Percentiles rank a stretch among this genome's conserved stretches.
Evolutionary conservation across 1,140 invertebrate species (phyloP).

Genomic region (Caerostris extrusa): DNA sequence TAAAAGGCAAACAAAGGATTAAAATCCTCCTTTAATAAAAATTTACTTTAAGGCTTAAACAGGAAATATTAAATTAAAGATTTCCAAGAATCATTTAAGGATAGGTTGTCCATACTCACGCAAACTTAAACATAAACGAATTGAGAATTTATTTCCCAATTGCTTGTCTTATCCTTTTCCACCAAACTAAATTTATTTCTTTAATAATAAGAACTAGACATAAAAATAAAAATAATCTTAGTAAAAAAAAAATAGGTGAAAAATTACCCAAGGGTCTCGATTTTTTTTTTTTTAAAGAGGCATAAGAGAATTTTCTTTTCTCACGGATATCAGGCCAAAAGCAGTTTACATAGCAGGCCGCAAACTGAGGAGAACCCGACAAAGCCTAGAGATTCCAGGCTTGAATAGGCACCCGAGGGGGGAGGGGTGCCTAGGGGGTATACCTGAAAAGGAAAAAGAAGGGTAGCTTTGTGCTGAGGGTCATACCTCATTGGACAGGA

Average conservation of each 20-base stretch:
- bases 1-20: conserved; percentile 69
- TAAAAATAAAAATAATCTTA: background rate
- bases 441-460: conserved; percentile 58
- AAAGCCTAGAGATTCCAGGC: conserved; percentile 12
- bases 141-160: conserved; percentile 15
- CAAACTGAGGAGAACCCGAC: conserved; percentile 17
- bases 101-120: background rate
- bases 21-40: conserved; percentile 27
- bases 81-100: background rate
- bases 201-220: background rate
- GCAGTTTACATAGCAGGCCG: conserved; percentile 66
- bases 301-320: conserved; percentile 39
- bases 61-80: background rate
- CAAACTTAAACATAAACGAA: background rate
- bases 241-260: background rate
- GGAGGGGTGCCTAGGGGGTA: background rate
- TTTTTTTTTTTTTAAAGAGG: conserved; percentile 55
- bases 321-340: conserved; percentile 71
- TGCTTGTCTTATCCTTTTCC: background rate
- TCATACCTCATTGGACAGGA: conserved; percentile 75
- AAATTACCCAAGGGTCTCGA: conserved; percentile 21
- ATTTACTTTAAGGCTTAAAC: background rate
- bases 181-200: background rate
- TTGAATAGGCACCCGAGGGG: background rate
- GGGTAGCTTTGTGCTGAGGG: conserved; percentile 48